These are phyloP conservation scores for Eublepharis macularius DNA, from an alignment of 2,113 vertebrate species.

Conservation along the genomic window DNA sequence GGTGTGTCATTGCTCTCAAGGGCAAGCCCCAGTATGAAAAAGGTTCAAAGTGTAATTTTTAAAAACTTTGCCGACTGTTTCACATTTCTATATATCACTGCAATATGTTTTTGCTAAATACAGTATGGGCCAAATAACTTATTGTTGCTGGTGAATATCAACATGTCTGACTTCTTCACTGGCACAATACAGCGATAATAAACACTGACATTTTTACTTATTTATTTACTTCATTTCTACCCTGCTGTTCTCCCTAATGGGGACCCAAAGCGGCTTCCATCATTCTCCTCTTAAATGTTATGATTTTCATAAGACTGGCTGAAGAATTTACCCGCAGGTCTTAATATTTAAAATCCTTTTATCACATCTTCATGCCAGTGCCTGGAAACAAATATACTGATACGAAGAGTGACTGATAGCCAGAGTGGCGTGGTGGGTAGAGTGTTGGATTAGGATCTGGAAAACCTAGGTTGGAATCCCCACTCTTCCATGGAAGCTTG, in stretches of 20 bases:
- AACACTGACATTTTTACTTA: too few relatives aligned
- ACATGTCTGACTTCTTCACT: constrained; percentile 7
- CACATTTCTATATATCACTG: not conserved
- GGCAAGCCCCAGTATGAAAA: not conserved
- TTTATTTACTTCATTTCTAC: too few relatives aligned
- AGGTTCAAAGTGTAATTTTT: not conserved
- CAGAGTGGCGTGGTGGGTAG: not conserved
- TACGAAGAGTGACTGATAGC: not conserved
- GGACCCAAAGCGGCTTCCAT: too few relatives aligned
- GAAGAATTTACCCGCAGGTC: not conserved
- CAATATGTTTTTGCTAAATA: not conserved
- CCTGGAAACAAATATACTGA: not conserved
- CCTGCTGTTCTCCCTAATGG: too few relatives aligned
- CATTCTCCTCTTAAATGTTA: too few relatives aligned
- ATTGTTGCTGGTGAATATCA: not conserved
- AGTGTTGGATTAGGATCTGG: too few relatives aligned
- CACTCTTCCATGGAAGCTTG: too few relatives aligned
- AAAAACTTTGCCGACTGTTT: not conserved
- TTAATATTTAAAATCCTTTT: not conserved
- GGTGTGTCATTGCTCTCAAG: not conserved
- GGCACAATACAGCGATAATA: too few relatives aligned
- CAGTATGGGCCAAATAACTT: not conserved
- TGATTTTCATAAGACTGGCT: not conserved
- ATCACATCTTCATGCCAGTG: not conserved
- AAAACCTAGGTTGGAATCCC: too few relatives aligned